A percentile compares a stretch with the other conserved stretches of the same genome.
phyloP scores from a whole-genome alignment of 2,888 invertebrate species.

The Nomada flava region DNA sequence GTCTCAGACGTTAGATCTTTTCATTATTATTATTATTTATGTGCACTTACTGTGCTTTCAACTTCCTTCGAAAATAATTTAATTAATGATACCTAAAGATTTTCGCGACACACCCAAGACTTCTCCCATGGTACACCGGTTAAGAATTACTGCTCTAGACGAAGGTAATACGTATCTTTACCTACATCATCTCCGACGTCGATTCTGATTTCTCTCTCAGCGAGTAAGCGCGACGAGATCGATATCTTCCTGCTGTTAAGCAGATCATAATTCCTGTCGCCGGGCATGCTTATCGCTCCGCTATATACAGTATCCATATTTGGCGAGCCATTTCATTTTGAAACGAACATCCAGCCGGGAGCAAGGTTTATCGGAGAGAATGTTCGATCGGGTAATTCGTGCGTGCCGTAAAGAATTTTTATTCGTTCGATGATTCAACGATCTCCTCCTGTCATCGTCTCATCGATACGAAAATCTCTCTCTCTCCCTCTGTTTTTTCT shows the following conservation, averaged over 20 bases:
- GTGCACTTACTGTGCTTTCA: too few relatives aligned
- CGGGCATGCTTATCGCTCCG: not conserved
- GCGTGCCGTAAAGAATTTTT: not conserved
- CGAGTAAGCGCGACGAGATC: slow-evolving; percentile 16
- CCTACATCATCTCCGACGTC: not conserved
- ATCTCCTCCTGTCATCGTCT: not conserved
- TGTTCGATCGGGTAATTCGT: slow-evolving; percentile 7
- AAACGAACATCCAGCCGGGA: not conserved
- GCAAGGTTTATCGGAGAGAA: not conserved
- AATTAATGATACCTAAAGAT: not conserved
- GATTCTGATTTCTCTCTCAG: slow-evolving; percentile 28
- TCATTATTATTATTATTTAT: too few relatives aligned
- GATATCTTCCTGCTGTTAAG: slow-evolving; percentile 21
- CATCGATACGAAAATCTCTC: not conserved
- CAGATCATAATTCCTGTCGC: slow-evolving; percentile 18
- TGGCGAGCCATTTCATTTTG: not conserved
- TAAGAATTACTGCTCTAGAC: not conserved
- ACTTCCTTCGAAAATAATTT: too few relatives aligned
- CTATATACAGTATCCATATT: slow-evolving; percentile 6
- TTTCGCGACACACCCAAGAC: not conserved
- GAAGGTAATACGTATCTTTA: not conserved
- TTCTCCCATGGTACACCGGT: not conserved
- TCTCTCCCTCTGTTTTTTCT: not conserved
- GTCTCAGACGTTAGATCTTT: too few relatives aligned
- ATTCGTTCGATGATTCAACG: slow-evolving; percentile 18